Percentiles rank a stretch among this genome's conserved stretches.
phyloP scores from a whole-genome alignment of 2,888 invertebrate genomes.

The Papilio protenor region DNA sequence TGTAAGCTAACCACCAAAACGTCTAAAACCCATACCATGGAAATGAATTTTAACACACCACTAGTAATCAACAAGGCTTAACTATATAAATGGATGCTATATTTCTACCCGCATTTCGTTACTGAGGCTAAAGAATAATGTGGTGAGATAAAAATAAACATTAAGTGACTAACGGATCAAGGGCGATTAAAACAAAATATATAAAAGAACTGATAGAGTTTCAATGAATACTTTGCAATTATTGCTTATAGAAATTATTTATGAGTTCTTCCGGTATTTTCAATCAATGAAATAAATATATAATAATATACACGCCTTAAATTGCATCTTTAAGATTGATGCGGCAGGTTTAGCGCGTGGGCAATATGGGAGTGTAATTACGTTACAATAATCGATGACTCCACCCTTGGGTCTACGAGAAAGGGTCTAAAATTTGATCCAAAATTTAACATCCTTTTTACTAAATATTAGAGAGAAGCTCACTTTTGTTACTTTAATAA shows the following conservation, averaged over 20 bases:
- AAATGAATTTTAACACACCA: not conserved
- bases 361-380: constrained; percentile 35
- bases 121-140: not conserved
- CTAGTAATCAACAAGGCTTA: constrained; percentile 3
- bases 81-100: not conserved
- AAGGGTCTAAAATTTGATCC: constrained; percentile 29
- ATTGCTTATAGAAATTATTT: not conserved
- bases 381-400: constrained; percentile 44
- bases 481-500: not conserved
- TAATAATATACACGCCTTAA: constrained; percentile 11
- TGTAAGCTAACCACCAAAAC: too few species aligned
- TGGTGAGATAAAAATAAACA: constrained; percentile 10
- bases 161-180: not conserved
- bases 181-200: not conserved
- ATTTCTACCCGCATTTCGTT: constrained; percentile 31
- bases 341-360: constrained; percentile 24
- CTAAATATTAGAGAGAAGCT: not conserved
- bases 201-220: not conserved
- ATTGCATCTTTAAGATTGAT: constrained; percentile 36
- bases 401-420: constrained; percentile 38
- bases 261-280: not conserved
- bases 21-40: too few species aligned
- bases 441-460: constrained; percentile 19
- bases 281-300: not conserved
- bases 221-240: not conserved